These are phyloP conservation scores for Gila robusta DNA, from an alignment of 2,797 vertebrate genomes.

Conservation along the genomic window DNA sequence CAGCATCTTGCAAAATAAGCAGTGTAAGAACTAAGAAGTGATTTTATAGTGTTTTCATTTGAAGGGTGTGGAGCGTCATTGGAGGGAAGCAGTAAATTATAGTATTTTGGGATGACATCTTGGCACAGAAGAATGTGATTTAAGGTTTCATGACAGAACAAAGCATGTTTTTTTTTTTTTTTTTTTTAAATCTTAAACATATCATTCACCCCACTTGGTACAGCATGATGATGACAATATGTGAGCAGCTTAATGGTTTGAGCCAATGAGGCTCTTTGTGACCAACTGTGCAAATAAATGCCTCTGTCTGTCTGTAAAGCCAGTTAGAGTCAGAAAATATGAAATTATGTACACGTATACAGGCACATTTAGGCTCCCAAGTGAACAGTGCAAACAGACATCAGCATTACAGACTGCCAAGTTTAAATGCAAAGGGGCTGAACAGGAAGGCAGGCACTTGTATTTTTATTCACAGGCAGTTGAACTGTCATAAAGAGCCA, in stretches of 20 bases:
- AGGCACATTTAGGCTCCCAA: neutral
- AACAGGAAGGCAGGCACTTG: constrained; percentile 50
- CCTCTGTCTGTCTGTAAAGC: neutral
- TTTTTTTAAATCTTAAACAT: neutral
- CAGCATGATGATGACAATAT: neutral
- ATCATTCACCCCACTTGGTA: neutral
- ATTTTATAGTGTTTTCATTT: constrained; percentile 36
- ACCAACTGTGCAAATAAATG: neutral
- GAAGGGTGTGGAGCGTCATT: constrained; percentile 37
- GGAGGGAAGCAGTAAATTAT: constrained; percentile 34
- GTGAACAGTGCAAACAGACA: neutral
- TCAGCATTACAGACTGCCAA: constrained; percentile 53
- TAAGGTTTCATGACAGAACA: constrained; percentile 17
- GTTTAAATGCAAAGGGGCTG: constrained; percentile 63
- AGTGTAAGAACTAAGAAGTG: neutral
- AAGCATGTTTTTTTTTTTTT: neutral
- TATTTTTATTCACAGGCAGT: constrained; percentile 60
- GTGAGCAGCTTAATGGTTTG: neutral
- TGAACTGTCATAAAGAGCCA: constrained; percentile 55
- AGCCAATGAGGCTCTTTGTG: neutral
- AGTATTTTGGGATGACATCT: constrained; percentile 23
- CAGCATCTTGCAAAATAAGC: constrained; percentile 8
- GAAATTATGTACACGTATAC: neutral
- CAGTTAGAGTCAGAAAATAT: neutral
- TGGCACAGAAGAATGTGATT: constrained; percentile 5